phyloP scores from a whole-genome alignment of 2,888 invertebrate genomes.

The Plebejus anna region DNA sequence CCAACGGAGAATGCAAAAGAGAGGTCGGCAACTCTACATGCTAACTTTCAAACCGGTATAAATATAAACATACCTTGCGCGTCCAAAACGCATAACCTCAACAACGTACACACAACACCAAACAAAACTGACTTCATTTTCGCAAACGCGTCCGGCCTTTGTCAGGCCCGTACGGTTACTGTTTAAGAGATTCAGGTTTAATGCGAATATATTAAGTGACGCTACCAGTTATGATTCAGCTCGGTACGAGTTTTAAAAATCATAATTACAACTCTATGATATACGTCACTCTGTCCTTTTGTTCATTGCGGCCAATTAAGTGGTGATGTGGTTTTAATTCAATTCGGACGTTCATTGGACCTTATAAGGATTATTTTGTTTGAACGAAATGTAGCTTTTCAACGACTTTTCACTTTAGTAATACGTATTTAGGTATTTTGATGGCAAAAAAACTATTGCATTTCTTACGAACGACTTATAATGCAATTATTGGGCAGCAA shows the following conservation, averaged over 20 bases:
- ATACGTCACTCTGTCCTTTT: background rate
- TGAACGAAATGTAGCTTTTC: background rate
- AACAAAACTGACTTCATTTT: conserved; percentile 21
- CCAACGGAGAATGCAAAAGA: background rate
- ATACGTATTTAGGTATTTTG: too few species aligned
- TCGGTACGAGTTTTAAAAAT: conserved; percentile 16
- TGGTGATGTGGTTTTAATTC: background rate
- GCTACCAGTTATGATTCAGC: conserved; percentile 26
- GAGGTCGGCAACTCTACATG: conserved; percentile 15
- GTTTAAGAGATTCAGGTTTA: background rate
- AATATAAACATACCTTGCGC: conserved; percentile 23
- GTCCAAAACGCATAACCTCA: background rate
- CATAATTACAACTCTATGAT: background rate
- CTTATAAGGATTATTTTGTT: background rate
- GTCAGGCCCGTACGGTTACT: conserved; percentile 5
- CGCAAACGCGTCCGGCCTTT: conserved; percentile 17
- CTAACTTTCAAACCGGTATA: conserved; percentile 12
- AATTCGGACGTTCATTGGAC: background rate
- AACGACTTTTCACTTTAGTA: too few species aligned
- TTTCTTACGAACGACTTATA: too few species aligned
- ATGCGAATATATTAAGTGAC: conserved; percentile 6
- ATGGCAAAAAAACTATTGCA: too few species aligned
- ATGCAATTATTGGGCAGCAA: background rate
- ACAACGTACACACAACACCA: conserved; percentile 11
- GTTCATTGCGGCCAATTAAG: background rate